Conservation (phyloP, 2,113 vertebrate species). For the Rhadina sibilatrix region DNA sequence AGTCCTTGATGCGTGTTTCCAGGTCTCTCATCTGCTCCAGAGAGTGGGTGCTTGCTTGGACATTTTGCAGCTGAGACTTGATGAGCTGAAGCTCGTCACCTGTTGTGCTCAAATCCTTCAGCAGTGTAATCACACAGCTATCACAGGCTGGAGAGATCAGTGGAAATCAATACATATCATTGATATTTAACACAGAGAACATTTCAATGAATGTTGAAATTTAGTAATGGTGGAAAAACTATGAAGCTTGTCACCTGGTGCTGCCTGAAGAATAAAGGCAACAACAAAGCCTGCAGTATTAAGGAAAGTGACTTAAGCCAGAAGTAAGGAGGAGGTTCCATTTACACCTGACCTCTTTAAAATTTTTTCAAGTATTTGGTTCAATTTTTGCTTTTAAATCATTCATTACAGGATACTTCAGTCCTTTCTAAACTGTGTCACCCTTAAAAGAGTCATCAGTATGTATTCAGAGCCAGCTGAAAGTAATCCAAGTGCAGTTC, state of each 20-base stretch:
- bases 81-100: conserved; percentile 75
- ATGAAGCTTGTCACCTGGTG: neutral
- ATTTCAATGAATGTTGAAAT: neutral
- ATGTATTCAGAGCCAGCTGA: neutral
- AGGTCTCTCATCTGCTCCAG: conserved; percentile 80
- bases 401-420: neutral
- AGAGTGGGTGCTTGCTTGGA: conserved; percentile 60
- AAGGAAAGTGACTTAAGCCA: neutral
- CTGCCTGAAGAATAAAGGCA: neutral
- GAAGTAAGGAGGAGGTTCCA: neutral
- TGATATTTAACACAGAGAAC: neutral
- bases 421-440: neutral
- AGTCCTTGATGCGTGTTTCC: conserved; percentile 78
- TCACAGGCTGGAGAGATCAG: conserved; percentile 82
- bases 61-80: conserved; percentile 79
- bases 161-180: neutral
- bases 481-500: neutral
- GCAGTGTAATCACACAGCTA: conserved; percentile 87
- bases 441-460: neutral
- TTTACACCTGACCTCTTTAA: neutral
- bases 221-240: neutral
- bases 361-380: neutral
- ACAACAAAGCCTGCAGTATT: neutral
- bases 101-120: conserved; percentile 81
- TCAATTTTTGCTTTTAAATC: neutral